A percentile compares a stretch with the other conserved stretches of the same genome.
Evolutionary conservation across 2,113 vertebrate species (phyloP).

Genomic region (Gavialis gangeticus): DNA sequence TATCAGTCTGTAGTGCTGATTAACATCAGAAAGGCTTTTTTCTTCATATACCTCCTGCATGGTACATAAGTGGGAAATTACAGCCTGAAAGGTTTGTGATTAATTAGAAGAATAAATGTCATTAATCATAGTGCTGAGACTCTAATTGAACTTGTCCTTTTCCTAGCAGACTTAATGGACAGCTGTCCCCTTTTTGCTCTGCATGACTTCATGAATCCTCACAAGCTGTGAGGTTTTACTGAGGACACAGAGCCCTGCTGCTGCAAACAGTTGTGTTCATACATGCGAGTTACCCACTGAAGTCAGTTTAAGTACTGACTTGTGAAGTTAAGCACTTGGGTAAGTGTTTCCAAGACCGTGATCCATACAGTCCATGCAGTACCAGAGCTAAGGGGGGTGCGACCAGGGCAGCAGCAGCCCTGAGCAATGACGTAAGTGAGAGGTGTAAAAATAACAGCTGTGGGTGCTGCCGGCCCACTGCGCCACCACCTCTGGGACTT

Average conservation of each 20-base stretch:
- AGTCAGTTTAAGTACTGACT: too few species aligned
- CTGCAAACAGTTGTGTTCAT: accelerated
- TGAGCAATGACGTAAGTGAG: too few species aligned
- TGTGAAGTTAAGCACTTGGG: neutral
- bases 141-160: neutral
- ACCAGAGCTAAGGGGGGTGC: too few species aligned
- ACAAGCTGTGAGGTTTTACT: neutral
- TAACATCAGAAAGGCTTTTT: neutral
- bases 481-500: too few species aligned
- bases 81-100: neutral
- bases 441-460: too few species aligned
- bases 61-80: neutral
- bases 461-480: too few species aligned
- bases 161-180: neutral
- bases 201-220: neutral
- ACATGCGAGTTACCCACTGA: neutral
- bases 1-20: neutral
- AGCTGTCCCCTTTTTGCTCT: neutral
- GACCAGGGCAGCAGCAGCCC: too few species aligned
- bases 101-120: neutral
- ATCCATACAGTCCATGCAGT: too few species aligned
- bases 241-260: accelerated
- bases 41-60: neutral
- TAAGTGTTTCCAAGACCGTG: neutral
- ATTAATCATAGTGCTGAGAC: neutral